phyloP scores from a whole-genome alignment of 2,888 invertebrate genomes.

The Rhamnusium bicolor region DNA sequence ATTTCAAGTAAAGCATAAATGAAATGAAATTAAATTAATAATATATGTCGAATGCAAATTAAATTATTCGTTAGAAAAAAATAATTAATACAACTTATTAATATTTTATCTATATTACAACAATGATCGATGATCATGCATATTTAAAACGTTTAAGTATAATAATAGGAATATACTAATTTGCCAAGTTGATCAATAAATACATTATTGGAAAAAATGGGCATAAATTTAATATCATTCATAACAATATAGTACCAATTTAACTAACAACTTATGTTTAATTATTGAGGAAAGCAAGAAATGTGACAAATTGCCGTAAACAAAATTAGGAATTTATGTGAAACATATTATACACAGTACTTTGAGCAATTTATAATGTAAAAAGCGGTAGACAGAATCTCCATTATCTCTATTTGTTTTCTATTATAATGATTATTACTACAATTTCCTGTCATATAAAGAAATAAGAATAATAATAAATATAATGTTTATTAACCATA shows the following conservation, averaged over 20 bases:
- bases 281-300: slow-evolving; percentile 17
- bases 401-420: slow-evolving; percentile 54
- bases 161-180: not conserved
- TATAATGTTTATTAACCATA: slow-evolving; percentile 60
- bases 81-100: slow-evolving; percentile 13
- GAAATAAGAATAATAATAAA: slow-evolving; percentile 61
- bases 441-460: slow-evolving; percentile 60
- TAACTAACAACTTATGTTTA: slow-evolving; percentile 1
- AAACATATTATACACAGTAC: slow-evolving; percentile 23
- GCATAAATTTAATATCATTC: not conserved
- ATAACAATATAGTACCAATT: slow-evolving; percentile 14
- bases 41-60: slow-evolving; percentile 32
- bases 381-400: slow-evolving; percentile 28
- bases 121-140: not conserved
- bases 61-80: not conserved
- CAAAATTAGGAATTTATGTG: slow-evolving; percentile 23
- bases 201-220: not conserved
- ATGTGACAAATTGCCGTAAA: slow-evolving; percentile 23
- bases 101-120: too few species aligned
- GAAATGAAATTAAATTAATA: slow-evolving; percentile 44
- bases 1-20: slow-evolving; percentile 44
- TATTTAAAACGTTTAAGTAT: not conserved
- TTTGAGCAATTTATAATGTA: slow-evolving; percentile 22
- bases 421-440: slow-evolving; percentile 58
- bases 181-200: slow-evolving; percentile 1